Conservation (phyloP, 2,113 vertebrate species). For the Conger conger region DNA sequence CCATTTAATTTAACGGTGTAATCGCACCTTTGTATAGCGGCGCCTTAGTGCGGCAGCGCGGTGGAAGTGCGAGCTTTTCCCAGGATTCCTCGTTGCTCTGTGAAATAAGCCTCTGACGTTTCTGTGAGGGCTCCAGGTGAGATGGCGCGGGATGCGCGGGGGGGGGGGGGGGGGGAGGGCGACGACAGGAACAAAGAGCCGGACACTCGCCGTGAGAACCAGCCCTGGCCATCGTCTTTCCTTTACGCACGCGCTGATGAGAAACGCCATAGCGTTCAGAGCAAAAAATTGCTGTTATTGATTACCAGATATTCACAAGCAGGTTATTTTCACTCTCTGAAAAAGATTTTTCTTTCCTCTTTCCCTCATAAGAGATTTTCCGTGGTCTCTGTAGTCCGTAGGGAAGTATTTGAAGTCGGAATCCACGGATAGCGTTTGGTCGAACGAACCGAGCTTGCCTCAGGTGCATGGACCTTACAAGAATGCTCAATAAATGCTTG, state of each 20-base stretch:
- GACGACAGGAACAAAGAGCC: background rate
- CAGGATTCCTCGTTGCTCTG: background rate
- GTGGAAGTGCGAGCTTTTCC: background rate
- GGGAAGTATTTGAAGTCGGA: background rate
- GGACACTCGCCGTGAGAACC: background rate
- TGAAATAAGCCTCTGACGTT: background rate
- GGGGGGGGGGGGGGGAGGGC: background rate
- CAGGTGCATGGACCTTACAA: background rate
- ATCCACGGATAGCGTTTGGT: background rate
- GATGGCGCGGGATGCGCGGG: background rate
- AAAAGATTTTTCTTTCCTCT: background rate
- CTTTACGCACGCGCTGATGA: background rate
- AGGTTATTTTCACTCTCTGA: background rate
- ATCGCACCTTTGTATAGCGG: background rate
- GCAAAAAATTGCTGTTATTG: background rate
- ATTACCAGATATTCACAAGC: background rate
- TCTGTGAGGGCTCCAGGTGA: background rate
- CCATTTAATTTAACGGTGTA: background rate
- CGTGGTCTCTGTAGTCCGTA: background rate
- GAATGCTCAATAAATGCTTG: background rate
- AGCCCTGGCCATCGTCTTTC: background rate
- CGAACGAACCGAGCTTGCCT: background rate
- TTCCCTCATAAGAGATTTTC: background rate
- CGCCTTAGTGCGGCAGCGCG: background rate
- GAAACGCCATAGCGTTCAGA: background rate